These are phyloP conservation scores for Epizoanthus rinbou DNA, from an alignment of 92 coral and sea anemone species.

Conservation along the genomic window DNA sequence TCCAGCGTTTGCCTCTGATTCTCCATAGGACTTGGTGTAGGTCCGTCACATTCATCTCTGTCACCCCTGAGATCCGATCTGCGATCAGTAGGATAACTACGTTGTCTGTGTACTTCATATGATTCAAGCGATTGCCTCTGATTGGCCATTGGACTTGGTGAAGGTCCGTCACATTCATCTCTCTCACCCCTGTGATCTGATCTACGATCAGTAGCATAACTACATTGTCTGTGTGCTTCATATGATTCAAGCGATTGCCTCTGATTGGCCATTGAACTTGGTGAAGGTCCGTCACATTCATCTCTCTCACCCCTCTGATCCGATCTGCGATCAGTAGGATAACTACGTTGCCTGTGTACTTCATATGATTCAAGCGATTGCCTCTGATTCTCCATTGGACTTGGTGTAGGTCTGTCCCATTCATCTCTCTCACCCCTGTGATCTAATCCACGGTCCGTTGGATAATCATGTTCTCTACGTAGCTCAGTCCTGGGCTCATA, in stretches of 20 bases:
- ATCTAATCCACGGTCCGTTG: not conserved
- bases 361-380: not conserved
- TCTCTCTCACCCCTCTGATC: not conserved
- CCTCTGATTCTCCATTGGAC: not conserved
- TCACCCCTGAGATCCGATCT: not conserved
- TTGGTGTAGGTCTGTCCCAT: not conserved
- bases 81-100: not conserved
- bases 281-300: not conserved
- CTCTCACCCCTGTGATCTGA: not conserved
- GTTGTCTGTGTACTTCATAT: conserved; percentile 16
- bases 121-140: not conserved
- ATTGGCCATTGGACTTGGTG: not conserved
- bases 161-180: not conserved
- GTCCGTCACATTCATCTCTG: not conserved
- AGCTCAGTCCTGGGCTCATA: conserved; percentile 51
- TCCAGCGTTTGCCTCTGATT: not conserved
- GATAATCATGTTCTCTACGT: conserved; percentile 2
- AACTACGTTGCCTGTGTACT: conserved; percentile 8
- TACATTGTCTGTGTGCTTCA: conserved; percentile 2
- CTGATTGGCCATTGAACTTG: not conserved
- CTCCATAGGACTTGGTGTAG: not conserved
- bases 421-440: not conserved
- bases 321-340: not conserved
- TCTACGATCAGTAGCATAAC: not conserved
- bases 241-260: not conserved